Evolutionary conservation across 2,797 vertebrate species (phyloP).

Genomic region (Chaunax sp.): DNA sequence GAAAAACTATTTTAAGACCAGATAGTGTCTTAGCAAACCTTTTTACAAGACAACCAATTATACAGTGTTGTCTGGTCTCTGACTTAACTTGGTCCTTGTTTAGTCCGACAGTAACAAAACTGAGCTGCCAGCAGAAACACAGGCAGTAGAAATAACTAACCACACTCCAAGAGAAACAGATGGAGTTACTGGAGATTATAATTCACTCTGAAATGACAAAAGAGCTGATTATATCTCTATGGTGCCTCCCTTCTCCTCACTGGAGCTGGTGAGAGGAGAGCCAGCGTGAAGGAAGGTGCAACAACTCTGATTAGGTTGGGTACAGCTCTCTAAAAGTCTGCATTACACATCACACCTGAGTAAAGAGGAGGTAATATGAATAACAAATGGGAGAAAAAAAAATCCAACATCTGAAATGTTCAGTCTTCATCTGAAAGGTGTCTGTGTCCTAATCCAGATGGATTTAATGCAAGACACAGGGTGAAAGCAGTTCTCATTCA

Average conservation of each 20-base stretch:
- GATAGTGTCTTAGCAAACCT: conserved; percentile 36
- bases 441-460: conserved; percentile 44
- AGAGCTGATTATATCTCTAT: conserved; percentile 74
- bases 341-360: conserved; percentile 78
- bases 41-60: conserved; percentile 45
- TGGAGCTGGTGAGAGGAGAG: conserved; percentile 39
- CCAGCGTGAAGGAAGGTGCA: conserved; percentile 53
- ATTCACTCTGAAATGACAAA: conserved; percentile 68
- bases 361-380: conserved; percentile 70
- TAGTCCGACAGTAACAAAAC: conserved; percentile 57
- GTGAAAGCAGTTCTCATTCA: conserved; percentile 43
- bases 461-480: conserved; percentile 47
- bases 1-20: conserved; percentile 59
- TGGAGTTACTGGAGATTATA: conserved; percentile 53
- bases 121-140: conserved; percentile 65
- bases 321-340: conserved; percentile 57
- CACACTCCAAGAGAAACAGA: conserved; percentile 50
- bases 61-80: conserved; percentile 76
- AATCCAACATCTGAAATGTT: conserved; percentile 46
- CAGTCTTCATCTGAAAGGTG: conserved; percentile 43
- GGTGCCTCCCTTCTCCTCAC: conserved; percentile 40
- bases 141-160: conserved; percentile 57
- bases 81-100: conserved; percentile 72
- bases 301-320: conserved; percentile 53
- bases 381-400: conserved; percentile 30